Base-by-base conservation (phyloP, 2,113 vertebrate species). In the Smithornis capensis region DNA sequence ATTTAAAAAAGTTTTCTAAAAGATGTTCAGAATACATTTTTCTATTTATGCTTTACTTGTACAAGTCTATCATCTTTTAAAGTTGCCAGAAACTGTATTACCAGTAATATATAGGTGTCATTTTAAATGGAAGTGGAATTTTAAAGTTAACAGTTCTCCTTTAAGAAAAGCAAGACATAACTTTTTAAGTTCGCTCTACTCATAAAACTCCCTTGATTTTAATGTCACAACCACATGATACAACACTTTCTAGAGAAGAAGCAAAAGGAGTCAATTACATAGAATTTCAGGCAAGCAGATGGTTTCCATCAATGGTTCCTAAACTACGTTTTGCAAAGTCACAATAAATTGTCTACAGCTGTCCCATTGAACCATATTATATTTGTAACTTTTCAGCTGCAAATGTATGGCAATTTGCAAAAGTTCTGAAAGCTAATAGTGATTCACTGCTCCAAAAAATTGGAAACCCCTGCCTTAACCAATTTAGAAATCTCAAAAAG, bases 341-440 rank as follows among this genome's bases (percentile, higher is more conserved):
- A 94, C 91, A 94, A 95, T 78, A 95, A 96, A 96, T 96, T 91
- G 91, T 92, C 86, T 95, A 94, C 96, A 97, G 96, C 95, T 97
- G 96, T 92, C 94, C 91, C 89, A 97, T 71, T 93, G 95, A 97
- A 91, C 80, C 47, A 40, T 52, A 92, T 83, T 92, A 92, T 81
- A 81, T 87, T 50, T 92, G 83, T 92, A 94, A 93, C 0, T 91
- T 94, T 95, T 94, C 92, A 97, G 92, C 90, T 96, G 94, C 83
- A 95, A 83, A 93, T 42, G 73, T 86, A 90, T 28, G 64, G 92
- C 91, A 95, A 94, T 96, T 93, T 92, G 86, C 89, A 93, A 63
- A 87, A 94, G 44, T 92, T 92, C 80, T 87, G 83, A 94, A 92
- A 94, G 76, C 73, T 92, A 87, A 68, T 14, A 81, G 86, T 63